Conservation (phyloP, 2,113 vertebrate genomes). For the Engystomops pustulosus region DNA sequence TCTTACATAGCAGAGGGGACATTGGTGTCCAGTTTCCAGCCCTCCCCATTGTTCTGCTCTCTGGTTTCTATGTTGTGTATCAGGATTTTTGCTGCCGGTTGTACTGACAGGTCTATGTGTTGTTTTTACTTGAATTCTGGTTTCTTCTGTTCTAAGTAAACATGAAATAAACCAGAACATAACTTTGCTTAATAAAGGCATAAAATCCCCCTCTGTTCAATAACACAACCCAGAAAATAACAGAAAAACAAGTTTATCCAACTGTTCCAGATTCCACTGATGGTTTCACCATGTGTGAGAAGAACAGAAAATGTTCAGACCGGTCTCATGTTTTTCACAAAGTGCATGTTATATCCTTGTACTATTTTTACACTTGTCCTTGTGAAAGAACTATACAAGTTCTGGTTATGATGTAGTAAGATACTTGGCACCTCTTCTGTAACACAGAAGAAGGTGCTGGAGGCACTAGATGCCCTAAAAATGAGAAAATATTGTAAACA, state of each 20-base stretch:
- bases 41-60: no score
- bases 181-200: slow-evolving; percentile 20
- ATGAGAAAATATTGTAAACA: no score
- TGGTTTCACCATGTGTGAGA: slow-evolving; percentile 22
- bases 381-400: slow-evolving; percentile 5
- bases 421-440: no score
- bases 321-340: neutral
- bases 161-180: neutral
- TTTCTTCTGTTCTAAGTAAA: slow-evolving; percentile 34
- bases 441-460: no score
- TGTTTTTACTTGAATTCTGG: neutral
- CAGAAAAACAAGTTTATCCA: slow-evolving; percentile 48
- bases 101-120: no score
- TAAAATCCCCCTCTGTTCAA: slow-evolving; percentile 12
- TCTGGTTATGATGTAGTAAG: no score
- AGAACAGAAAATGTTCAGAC: neutral
- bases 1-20: no score
- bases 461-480: no score
- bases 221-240: slow-evolving; percentile 32
- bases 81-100: no score
- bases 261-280: slow-evolving; percentile 26
- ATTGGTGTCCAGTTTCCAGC: no score
- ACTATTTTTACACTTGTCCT: neutral
- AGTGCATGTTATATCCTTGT: neutral
- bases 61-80: no score